A percentile compares a stretch with the other conserved stretches of the same genome.
Evolutionary conservation across 37 sponge, comb jelly and placozoan genomes (phyloP).

Genomic region (Diacarnus erythraeanus): DNA sequence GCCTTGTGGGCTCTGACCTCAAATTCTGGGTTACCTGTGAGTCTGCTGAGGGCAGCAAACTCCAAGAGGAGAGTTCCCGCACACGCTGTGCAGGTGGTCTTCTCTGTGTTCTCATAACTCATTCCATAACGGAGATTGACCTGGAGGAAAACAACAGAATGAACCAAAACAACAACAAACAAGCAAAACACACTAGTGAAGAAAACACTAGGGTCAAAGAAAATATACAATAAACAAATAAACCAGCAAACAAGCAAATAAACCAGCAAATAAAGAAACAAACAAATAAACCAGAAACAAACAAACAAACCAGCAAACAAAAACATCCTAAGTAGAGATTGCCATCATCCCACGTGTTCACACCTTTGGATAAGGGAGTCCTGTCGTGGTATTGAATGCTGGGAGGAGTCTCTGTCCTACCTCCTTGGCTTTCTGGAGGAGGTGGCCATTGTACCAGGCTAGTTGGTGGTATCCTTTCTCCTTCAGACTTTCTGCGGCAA

Average conservation of each 20-base stretch:
- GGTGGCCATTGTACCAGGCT: slow-evolving; percentile 82
- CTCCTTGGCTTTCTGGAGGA: slow-evolving; percentile 77
- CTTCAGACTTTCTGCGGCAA: slow-evolving; percentile 76
- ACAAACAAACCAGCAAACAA: too few species aligned
- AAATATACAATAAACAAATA: too few species aligned
- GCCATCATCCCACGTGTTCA: too few species aligned
- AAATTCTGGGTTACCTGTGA: slow-evolving; percentile 79
- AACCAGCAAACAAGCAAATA: too few species aligned
- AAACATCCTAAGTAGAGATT: too few species aligned
- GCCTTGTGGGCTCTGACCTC: slow-evolving; percentile 79
- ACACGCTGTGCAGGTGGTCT: slow-evolving; percentile 94
- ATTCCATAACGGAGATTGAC: slow-evolving; percentile 74
- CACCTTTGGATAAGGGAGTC: slow-evolving; percentile 89
- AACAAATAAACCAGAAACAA: too few species aligned
- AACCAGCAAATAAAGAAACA: too few species aligned
- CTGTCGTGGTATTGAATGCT: slow-evolving; percentile 94
- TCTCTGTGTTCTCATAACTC: slow-evolving; percentile 23
- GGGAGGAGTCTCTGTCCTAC: slow-evolving; percentile 85
- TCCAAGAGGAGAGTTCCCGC: slow-evolving; percentile 93
- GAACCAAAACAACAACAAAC: too few species aligned
- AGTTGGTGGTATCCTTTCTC: slow-evolving; percentile 57
- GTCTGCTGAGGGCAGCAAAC: slow-evolving; percentile 92
- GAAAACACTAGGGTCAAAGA: too few species aligned
- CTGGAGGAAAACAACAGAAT: slow-evolving; percentile 40
- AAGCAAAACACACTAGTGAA: too few species aligned